Conservation (phyloP, 1,140 invertebrate genomes). For the Leptinotarsa defecta region DNA sequence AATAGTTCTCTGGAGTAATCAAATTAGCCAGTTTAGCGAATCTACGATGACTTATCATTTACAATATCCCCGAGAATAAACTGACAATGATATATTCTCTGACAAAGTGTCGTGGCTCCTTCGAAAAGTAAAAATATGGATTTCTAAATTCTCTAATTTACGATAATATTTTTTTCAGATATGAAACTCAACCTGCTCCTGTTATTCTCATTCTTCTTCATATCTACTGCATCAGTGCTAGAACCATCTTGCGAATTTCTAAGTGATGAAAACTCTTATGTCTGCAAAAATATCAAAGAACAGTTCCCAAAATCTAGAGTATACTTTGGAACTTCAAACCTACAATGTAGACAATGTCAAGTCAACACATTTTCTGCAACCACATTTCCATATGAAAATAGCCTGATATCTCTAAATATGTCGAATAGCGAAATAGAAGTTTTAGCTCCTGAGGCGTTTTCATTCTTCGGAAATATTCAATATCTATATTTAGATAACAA, state of each 20-base stretch:
- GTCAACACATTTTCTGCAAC: constrained; percentile 41
- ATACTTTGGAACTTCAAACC: constrained; percentile 46
- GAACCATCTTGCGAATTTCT: neutral
- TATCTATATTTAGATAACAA: constrained; percentile 48
- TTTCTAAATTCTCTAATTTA: too few relatives aligned
- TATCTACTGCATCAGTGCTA: neutral
- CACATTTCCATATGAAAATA: constrained; percentile 44
- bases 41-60: too few relatives aligned
- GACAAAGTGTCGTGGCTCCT: too few relatives aligned
- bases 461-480: constrained; percentile 40
- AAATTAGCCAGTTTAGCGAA: too few relatives aligned
- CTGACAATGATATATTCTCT: too few relatives aligned
- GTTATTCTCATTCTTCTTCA: neutral
- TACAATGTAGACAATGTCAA: constrained; percentile 44
- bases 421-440: constrained; percentile 41
- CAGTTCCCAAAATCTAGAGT: constrained; percentile 41
- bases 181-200: neutral
- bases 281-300: constrained; percentile 43
- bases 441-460: constrained; percentile 41
- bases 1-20: too few relatives aligned
- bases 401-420: constrained; percentile 44
- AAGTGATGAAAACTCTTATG: constrained; percentile 37
- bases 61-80: too few relatives aligned
- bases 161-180: neutral
- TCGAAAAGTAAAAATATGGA: too few relatives aligned